Base-by-base conservation (phyloP, 2,888 invertebrate genomes). In the Dynastes tityus region DNA sequence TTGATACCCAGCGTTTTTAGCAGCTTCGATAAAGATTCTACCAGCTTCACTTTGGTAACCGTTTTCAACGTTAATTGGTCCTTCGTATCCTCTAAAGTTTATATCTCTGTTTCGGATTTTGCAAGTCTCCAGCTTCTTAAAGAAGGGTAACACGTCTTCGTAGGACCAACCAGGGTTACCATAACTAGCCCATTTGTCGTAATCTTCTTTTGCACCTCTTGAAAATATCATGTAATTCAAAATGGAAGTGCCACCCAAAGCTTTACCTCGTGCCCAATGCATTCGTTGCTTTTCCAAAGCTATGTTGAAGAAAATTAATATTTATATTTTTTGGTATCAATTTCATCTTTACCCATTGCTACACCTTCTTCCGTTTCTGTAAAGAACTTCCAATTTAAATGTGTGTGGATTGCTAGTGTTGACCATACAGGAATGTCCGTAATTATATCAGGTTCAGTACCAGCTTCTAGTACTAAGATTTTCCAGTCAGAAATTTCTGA, bases 211-310 rank as follows among this genome's bases (percentile, higher is more conserved):
- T 82, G 92, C 90, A 13, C 94, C 95, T 79, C 95, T 89, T 0
- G 94, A 94, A 83, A 94, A 95, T 84, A 94, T 93, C 95, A 96
- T 95, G 83, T 93, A 93, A 85, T 96, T 96, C 6, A 96, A 89
- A 0, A 94, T 93, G 81, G 94, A 94, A 9, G 93, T 93, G 1
- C 96, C 96, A 4, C 96, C 96, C 85, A 96, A 91, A 0, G 95
- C 94, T 87, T 94, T 95, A 2, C 96, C 96, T 67, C 90, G 83
- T 0, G 90, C 88, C 82, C 86, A 86, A 0, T 84, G 86, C 81
- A 89, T 89, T 51, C 82, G 83, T 0, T 83, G 83, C 16, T 86
- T 83, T 1, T 80, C 82, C 85, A 88, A 86, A 1, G 84, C 74
- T 76, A 89, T 83, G 6, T 8, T 3, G 3, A 32, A 32, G 32